Base-by-base conservation (phyloP, 2,888 invertebrate genomes). In the Athetis lepigone region DNA sequence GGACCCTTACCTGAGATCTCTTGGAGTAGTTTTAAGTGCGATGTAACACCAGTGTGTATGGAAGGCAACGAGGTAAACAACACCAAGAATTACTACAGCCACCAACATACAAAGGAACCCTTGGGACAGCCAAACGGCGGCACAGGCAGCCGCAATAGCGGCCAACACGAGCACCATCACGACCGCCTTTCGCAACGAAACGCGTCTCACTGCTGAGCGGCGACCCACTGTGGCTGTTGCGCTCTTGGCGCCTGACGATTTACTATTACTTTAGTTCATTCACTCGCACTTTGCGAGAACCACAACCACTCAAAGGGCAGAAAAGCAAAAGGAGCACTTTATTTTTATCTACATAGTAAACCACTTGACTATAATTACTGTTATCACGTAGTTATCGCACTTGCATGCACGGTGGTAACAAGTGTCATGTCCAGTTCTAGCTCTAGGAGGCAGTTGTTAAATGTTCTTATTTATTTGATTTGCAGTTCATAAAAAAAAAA, bases 21-120 rank as follows among this genome's bases (percentile, higher is more conserved):
- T 96, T 6, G 97, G 97, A 2, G 96, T 90, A 0, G 98, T 98
- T 84, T 92, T 96, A 37, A 96, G 79, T n/a, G 97, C 97, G 61
- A 98, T 96, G 85, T 97, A 97, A 83, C 97, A 96, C 97, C 98
- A 98, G 85, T 96, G 95, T 88, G 96, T 96, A 73, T 97, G 97
- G 54, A 96, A 97, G 45, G 97, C 95, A 58, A 96, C 89, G 60
- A 96, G 89, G 83, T 97, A 97, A 25, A 97, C 95, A 64, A 96
- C 93, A 70, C 95, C 75, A 59, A 96, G 95, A 51, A 96, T 95
- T 69, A 97, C 85, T 60, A 96, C 87, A 59, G 97, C 93, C 77
- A 96, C 95, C 27, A 97, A 80, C 58, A 97, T 96, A 83, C 95
- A 96, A 81, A 96, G 90, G 88, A 96, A 95, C 69, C 97, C 97